Evolutionary conservation across 2,888 invertebrate species (phyloP).

Genomic region (Sarcophaga rosellei): DNA sequence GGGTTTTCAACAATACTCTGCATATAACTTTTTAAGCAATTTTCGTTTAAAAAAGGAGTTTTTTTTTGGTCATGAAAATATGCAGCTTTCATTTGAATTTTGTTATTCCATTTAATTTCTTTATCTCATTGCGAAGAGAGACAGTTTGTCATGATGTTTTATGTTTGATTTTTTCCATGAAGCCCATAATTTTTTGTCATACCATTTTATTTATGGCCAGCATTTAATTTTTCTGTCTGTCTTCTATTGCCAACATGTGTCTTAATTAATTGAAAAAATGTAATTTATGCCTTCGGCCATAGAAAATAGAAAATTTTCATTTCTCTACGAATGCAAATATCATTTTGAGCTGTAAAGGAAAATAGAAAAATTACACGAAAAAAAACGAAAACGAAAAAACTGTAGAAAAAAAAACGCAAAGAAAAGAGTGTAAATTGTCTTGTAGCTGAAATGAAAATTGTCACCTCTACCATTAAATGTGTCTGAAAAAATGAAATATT

Average conservation of each 20-base stretch:
- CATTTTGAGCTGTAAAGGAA: neutral
- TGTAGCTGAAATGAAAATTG: slow-evolving; percentile 66
- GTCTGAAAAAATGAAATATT: slow-evolving; percentile 67
- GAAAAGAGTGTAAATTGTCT: slow-evolving; percentile 62
- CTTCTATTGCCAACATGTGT: slow-evolving; percentile 59
- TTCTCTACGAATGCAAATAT: neutral
- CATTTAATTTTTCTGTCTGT: slow-evolving; percentile 48
- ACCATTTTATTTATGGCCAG: slow-evolving; percentile 48
- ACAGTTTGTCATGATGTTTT: neutral
- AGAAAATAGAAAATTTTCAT: slow-evolving; percentile 26
- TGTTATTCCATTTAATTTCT: neutral
- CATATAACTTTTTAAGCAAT: neutral
- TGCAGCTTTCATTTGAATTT: neutral
- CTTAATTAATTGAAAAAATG: slow-evolving; percentile 61
- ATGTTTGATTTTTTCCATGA: slow-evolving; percentile 15
- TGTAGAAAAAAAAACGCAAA: neutral
- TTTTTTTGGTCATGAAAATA: neutral
- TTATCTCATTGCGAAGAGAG: neutral
- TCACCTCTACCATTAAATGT: slow-evolving; percentile 64
- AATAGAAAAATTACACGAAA: neutral
- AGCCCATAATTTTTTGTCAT: neutral
- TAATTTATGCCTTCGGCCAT: slow-evolving; percentile 48
- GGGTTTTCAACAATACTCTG: neutral
- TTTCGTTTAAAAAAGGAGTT: neutral
- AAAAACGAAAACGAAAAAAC: neutral